A percentile compares a stretch with the other conserved stretches of the same genome.
These are phyloP conservation scores for Tetraodon nigroviridis DNA, from an alignment of 2,113 vertebrate genomes.

Conservation along the genomic window DNA sequence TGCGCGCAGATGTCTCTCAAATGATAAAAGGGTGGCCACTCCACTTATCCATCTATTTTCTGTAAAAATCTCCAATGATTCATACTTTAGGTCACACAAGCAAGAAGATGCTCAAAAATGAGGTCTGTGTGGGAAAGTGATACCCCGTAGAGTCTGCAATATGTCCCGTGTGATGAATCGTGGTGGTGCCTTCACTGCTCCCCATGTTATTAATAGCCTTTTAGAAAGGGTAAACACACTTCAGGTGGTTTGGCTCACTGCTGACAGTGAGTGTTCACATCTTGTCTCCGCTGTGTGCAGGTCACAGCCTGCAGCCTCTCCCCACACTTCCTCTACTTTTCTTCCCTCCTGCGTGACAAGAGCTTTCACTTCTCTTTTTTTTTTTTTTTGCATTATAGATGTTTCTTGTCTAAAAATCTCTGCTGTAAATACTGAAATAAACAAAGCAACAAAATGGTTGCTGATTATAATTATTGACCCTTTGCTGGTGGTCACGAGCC, in stretches of 20 bases:
- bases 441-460: slow-evolving; percentile 13
- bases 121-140: no score
- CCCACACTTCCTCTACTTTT: slow-evolving; percentile 49
- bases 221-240: slow-evolving; percentile 44
- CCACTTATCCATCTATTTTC: no score
- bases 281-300: slow-evolving; percentile 18
- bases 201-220: slow-evolving; percentile 23
- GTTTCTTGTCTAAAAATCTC: slow-evolving; percentile 17
- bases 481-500: not conserved
- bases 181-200: slow-evolving; percentile 3
- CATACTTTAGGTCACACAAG: no score
- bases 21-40: no score
- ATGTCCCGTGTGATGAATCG: not conserved
- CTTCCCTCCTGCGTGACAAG: not conserved
- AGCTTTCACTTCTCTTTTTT: not conserved
- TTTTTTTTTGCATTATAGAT: not conserved
- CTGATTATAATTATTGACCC: slow-evolving; percentile 6
- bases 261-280: slow-evolving; percentile 28
- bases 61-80: no score
- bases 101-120: no score
- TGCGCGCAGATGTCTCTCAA: no score
- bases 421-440: slow-evolving; percentile 29
- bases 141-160: no score
- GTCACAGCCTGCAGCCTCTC: slow-evolving; percentile 1
- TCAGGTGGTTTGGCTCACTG: slow-evolving; percentile 15